Percentiles rank a stretch among this genome's conserved stretches.
Conservation (phyloP, 2,888 invertebrate species). For the Abscondita cerata region DNA sequence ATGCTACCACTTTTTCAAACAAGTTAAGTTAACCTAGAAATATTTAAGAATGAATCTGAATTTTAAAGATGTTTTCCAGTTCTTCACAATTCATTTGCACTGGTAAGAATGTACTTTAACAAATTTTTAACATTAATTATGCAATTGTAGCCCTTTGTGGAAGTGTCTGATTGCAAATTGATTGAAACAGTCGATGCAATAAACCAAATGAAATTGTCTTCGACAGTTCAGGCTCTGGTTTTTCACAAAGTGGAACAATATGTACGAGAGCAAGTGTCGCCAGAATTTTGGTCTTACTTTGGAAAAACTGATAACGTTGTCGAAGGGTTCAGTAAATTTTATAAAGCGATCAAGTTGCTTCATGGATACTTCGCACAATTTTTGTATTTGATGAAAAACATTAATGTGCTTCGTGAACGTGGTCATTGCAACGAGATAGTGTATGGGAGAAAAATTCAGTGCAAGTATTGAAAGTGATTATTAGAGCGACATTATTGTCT, state of each 20-base stretch:
- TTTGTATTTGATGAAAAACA: constrained; percentile 62
- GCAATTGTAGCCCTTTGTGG: constrained; percentile 40
- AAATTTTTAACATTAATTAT: no score
- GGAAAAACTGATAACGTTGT: constrained; percentile 61
- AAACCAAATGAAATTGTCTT: constrained; percentile 49
- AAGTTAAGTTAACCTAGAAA: no score
- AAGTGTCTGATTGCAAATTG: constrained; percentile 53
- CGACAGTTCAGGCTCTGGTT: constrained; percentile 56
- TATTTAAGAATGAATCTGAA: no score
- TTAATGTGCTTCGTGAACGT: constrained; percentile 63
- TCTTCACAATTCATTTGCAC: no score
- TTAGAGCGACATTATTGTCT: constrained; percentile 71
- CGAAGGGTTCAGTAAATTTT: constrained; percentile 70
- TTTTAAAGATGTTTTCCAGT: no score
- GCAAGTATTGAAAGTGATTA: constrained; percentile 68
- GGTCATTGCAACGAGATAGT: constrained; percentile 60
- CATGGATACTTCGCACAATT: constrained; percentile 66
- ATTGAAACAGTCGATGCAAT: constrained; percentile 50
- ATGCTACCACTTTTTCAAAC: no score
- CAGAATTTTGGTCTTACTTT: constrained; percentile 73
- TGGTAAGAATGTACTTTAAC: no score
- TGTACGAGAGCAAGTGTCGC: constrained; percentile 66
- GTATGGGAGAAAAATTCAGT: constrained; percentile 65
- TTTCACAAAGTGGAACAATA: constrained; percentile 65
- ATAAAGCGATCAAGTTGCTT: constrained; percentile 70